Base-by-base conservation (phyloP, 2,888 invertebrate genomes). In the Hyles lineata region DNA sequence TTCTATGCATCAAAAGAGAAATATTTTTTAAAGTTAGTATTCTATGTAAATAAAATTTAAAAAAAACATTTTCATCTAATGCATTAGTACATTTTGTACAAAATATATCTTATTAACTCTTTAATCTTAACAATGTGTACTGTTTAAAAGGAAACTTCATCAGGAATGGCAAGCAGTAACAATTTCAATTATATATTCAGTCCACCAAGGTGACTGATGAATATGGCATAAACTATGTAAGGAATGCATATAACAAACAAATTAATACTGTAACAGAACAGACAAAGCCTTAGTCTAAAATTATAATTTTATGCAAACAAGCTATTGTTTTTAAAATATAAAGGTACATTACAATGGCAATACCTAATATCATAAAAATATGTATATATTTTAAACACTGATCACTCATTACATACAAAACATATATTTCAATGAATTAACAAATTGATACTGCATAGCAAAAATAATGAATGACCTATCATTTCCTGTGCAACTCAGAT, bases 341-440 rank as follows among this genome's bases (percentile, higher is more conserved):
- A 80, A 82, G 83, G 79, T 82, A 83, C 84, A 84, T 85, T 76
- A 85, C 82, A 83, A 92, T 92, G 92, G 92, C 92, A 82, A 76
- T 81, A 82, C 75, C 77, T 17, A 29, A 43, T 11, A 72, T 55
- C 55, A 63, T 29, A 55, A 55, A 63, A 79, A 55, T 50, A 55
- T 55, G 43, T 55, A 55, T n/a, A n/a, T 55, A 17, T 6, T 19
- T 15, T 17, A n/a, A 55, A n/a, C 55, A n/a, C 6, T 55, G n/a
- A 55, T 55, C n/a, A n/a, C 6, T 55, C 7, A 55, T 55, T 7
- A 55, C n/a, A 55, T 55, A 11, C 11, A 43, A 17, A 43, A 43
- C 1, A 43, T 2, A 43, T 11, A 43, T 9, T 11, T 1, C 3
- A 11, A 11, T 9, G 43, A 43, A 43, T 43, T 43, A 11, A 43